phyloP scores from a whole-genome alignment of 2,797 vertebrate genomes.

The Geotrypetes seraphini region DNA sequence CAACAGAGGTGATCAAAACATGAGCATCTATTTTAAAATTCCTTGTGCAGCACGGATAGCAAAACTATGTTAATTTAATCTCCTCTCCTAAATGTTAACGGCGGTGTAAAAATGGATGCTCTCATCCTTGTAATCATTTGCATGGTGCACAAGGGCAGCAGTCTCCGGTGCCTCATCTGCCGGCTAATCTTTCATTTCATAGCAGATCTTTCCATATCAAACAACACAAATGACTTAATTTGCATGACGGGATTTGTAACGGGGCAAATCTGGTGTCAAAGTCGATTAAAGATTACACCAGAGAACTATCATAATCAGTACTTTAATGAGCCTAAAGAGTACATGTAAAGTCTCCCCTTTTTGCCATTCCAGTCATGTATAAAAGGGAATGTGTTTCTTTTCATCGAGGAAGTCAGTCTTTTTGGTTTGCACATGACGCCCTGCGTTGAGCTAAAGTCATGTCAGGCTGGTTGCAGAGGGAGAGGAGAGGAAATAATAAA shows the following conservation, averaged over 20 bases:
- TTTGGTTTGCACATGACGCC: conserved; percentile 69
- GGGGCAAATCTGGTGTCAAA: conserved; percentile 98
- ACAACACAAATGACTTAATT: conserved; percentile 98
- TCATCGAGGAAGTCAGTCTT: conserved; percentile 82
- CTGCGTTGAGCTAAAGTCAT: conserved; percentile 76
- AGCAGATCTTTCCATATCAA: conserved; percentile 98
- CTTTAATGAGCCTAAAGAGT: conserved; percentile 95
- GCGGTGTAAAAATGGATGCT: conserved; percentile 68
- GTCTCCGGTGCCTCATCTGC: conserved; percentile 85
- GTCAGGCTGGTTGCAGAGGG: conserved; percentile 74
- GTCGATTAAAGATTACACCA: conserved; percentile 99
- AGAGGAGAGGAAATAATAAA: conserved; percentile 76
- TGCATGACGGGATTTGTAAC: conserved; percentile 99
- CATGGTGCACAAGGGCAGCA: conserved; percentile 76
- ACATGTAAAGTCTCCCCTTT: conserved; percentile 67
- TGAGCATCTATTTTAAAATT: conserved; percentile 27
- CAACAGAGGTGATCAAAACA: conserved; percentile 26
- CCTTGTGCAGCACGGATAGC: conserved; percentile 11
- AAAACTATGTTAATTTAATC: conserved; percentile 75
- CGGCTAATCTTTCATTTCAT: conserved; percentile 98
- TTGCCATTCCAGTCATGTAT: conserved; percentile 79
- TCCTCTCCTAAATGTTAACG: conserved; percentile 56
- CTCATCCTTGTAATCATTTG: conserved; percentile 90
- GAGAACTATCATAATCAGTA: conserved; percentile 97
- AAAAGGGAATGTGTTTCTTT: conserved; percentile 82